Evolutionary conservation across 2,797 vertebrate species (phyloP).

Genomic region (Sciurus vulgaris): DNA sequence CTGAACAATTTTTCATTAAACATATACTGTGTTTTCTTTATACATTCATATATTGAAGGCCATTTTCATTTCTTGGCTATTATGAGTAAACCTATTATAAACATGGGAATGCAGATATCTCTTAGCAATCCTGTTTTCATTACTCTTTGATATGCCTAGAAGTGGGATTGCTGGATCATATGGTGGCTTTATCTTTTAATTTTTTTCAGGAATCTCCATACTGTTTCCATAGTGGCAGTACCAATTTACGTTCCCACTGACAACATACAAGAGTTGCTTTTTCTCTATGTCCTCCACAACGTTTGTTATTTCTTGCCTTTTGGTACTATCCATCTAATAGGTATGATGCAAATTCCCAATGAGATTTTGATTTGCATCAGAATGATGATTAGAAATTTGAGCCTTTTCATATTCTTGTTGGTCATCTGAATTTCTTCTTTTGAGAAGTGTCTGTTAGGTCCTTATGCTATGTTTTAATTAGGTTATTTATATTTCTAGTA

Average conservation of each 20-base stretch:
- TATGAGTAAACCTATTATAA: background rate
- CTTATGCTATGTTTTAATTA: background rate
- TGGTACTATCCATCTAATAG: background rate
- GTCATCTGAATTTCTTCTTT: background rate
- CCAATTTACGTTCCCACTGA: background rate
- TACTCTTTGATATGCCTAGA: background rate
- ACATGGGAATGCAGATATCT: background rate
- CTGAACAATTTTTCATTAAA: background rate
- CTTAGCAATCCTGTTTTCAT: background rate
- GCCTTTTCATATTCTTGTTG: background rate
- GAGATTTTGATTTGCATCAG: background rate
- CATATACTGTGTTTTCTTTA: background rate
- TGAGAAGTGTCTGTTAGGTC: background rate
- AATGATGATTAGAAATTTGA: background rate
- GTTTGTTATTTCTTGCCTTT: background rate
- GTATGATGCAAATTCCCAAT: background rate
- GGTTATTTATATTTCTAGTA: background rate
- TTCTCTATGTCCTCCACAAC: background rate
- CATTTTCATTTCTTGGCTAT: background rate
- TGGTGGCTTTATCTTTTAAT: background rate
- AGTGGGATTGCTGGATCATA: background rate
- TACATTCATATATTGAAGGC: background rate
- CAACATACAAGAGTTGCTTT: background rate
- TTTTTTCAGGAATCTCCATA: background rate
- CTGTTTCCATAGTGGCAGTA: background rate